A percentile compares a stretch with the other conserved stretches of the same genome.
Evolutionary conservation across 2,888 invertebrate species (phyloP).

Genomic region (Anorthoa munda): DNA sequence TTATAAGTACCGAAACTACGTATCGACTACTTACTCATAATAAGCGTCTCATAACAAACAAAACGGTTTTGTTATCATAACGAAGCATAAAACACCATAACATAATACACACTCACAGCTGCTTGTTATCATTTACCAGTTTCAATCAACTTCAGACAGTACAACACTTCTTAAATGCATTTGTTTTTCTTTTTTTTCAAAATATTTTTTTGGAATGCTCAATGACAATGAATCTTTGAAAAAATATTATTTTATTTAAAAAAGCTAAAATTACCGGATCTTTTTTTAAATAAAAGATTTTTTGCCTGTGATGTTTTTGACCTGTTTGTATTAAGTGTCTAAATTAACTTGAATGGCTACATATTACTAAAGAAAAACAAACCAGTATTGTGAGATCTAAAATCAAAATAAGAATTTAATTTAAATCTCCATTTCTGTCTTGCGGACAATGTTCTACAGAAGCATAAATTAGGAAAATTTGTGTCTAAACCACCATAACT

Average conservation of each 20-base stretch:
- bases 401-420: neutral
- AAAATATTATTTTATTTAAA: neutral
- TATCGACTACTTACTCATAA: slow-evolving; percentile 37
- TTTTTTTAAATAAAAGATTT: neutral
- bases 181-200: slow-evolving; percentile 1
- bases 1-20: slow-evolving; percentile 29
- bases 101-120: slow-evolving; percentile 22
- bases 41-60: slow-evolving; percentile 42
- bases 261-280: neutral
- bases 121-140: slow-evolving; percentile 43
- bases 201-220: neutral
- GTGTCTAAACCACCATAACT: slow-evolving; percentile 44
- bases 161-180: neutral
- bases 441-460: slow-evolving; percentile 28
- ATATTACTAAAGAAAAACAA: neutral
- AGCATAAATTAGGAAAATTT: slow-evolving; percentile 45
- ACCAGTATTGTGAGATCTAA: neutral
- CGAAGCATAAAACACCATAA: slow-evolving; percentile 33
- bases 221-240: neutral
- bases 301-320: no score
- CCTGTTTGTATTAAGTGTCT: neutral
- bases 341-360: neutral
- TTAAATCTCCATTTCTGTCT: neutral
- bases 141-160: slow-evolving; percentile 39
- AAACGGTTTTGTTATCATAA: slow-evolving; percentile 49